Evolutionary conservation across 2,888 invertebrate genomes (phyloP).

Genomic region (Axea sp.): DNA sequence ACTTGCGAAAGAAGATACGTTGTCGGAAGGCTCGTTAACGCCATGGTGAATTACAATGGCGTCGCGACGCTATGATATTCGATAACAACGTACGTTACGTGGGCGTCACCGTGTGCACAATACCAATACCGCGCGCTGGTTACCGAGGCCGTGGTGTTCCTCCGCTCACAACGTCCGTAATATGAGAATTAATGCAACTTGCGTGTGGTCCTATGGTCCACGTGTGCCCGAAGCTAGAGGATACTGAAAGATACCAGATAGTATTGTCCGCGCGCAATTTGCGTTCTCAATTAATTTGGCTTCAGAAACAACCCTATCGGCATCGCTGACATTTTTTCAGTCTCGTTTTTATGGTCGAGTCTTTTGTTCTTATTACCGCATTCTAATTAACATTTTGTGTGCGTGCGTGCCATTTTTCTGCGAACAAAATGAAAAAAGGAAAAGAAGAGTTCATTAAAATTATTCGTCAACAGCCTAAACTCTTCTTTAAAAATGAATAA

Average conservation of each 20-base stretch:
- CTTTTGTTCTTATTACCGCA: slow-evolving; percentile 31
- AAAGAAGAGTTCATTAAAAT: too few species aligned
- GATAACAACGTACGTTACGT: slow-evolving; percentile 68
- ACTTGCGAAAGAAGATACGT: slow-evolving; percentile 53
- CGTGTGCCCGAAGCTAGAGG: slow-evolving; percentile 62
- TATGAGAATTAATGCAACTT: slow-evolving; percentile 74
- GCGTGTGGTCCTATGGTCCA: slow-evolving; percentile 73
- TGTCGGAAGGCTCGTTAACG: slow-evolving; percentile 76
- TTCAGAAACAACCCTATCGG: slow-evolving; percentile 54
- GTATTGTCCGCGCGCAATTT: slow-evolving; percentile 74
- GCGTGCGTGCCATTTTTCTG: too few species aligned
- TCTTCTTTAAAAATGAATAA: too few species aligned
- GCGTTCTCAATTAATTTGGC: slow-evolving; percentile 73
- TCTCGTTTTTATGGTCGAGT: slow-evolving; percentile 50
- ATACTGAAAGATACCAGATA: slow-evolving; percentile 72
- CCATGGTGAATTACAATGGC: slow-evolving; percentile 67
- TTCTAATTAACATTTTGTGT: slow-evolving; percentile 29
- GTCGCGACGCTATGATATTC: slow-evolving; percentile 65
- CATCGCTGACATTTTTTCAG: slow-evolving; percentile 66
- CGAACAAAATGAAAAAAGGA: too few species aligned
- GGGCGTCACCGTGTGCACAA: slow-evolving; percentile 62
- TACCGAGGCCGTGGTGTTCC: slow-evolving; percentile 38
- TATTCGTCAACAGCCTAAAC: too few species aligned
- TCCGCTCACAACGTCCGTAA: slow-evolving; percentile 71
- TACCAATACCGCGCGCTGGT: slow-evolving; percentile 44